These are phyloP conservation scores for Limonius californicus DNA, from an alignment of 1,140 invertebrate genomes.

Conservation along the genomic window DNA sequence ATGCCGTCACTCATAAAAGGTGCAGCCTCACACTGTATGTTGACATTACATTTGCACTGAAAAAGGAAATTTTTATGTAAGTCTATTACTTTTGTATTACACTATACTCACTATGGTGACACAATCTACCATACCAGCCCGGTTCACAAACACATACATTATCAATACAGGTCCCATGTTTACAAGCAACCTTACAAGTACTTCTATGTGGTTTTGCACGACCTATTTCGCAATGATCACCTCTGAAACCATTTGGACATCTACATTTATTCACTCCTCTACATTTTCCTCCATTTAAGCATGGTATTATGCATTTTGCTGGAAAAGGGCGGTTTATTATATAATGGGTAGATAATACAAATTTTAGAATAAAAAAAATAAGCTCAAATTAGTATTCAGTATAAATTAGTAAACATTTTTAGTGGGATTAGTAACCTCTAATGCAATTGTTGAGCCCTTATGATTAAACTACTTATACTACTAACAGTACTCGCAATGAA, in stretches of 20 bases:
- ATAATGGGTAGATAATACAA: no score
- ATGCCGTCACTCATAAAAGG: no score
- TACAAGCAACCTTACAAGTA: slow-evolving; percentile 65
- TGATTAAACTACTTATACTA: slow-evolving; percentile 42
- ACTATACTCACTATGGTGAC: slow-evolving; percentile 55
- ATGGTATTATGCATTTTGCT: slow-evolving; percentile 88
- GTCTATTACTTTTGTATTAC: no score
- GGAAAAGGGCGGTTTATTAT: no score
- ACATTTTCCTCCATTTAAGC: slow-evolving; percentile 79
- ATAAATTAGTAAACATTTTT: neutral
- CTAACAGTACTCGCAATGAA: slow-evolving; percentile 87
- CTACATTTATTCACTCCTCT: slow-evolving; percentile 81
- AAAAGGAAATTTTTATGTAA: no score
- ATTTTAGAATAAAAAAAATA: neutral
- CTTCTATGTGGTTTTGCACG: slow-evolving; percentile 60
- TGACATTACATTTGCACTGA: no score
- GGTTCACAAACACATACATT: slow-evolving; percentile 68
- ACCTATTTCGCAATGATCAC: slow-evolving; percentile 83
- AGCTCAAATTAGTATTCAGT: neutral
- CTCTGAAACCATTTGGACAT: slow-evolving; percentile 71
- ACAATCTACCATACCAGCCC: slow-evolving; percentile 69
- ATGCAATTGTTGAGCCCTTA: no score
- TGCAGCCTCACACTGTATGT: no score
- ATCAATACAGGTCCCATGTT: slow-evolving; percentile 67
- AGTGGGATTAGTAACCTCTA: no score